Evolutionary conservation across 2,888 invertebrate genomes (phyloP), one percentile per base, ranked within the genome.

Genomic region (Labia minor): DNA sequence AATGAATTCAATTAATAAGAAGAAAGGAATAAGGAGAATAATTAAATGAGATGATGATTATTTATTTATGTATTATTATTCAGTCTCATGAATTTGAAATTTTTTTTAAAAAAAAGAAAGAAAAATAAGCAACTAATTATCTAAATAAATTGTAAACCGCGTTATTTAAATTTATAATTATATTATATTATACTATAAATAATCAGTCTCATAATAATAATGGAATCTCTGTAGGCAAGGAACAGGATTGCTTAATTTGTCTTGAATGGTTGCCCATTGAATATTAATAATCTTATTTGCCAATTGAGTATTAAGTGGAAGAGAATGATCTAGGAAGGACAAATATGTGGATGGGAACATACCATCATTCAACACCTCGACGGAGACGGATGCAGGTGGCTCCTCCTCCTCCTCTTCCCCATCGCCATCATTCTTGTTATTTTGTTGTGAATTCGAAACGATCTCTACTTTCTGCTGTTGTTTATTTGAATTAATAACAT

Each of bases 391-490:
- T 20, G 69, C 68, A 19, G 65, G 62, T 11, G 37, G 65, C 1
- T 33, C 14, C 1, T 21, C 61, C 6, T 65, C 62, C 18, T 62
- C 65, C n/a, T 63, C 19, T 10, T 11, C 37, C 21, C 64, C 68
- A 4, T 68, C 72, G 1, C 78, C 78, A 68, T 75, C 74, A 18
- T 79, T 78, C 69, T 76, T 76, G 4, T 4, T 49, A 2, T 4
- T 3, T 3, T 4, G 14, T 14, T 49, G 49, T 3, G 26, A 6
- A 6, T 3, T 26, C 4, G 4, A 6, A 8, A 3, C 8, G 3
- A 6, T 3, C 26, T 26, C 26, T 8, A 3, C 8, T 26, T 8
- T 26, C 26, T 26, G 26, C 26, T 26, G 26, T 26, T 26, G 26
- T 6, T 8, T 8, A 26, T 26, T 26, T 8, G 4, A 6, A 3